phyloP scores from a whole-genome alignment of 2,888 invertebrate genomes.

The Netelia fuscicornis region DNA sequence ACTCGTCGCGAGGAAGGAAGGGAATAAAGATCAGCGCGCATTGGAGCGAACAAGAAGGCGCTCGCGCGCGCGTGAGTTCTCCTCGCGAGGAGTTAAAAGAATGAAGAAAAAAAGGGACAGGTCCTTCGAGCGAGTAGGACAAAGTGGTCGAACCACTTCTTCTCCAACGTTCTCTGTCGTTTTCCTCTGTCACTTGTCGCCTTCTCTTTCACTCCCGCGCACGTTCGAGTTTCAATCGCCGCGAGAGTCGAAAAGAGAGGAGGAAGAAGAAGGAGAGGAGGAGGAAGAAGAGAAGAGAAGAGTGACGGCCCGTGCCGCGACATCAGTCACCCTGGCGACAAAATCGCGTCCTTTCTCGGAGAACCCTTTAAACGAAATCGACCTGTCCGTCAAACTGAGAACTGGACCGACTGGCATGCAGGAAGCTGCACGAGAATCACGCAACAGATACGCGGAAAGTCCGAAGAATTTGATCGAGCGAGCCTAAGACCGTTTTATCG shows the following conservation, averaged over 20 bases:
- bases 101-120: conserved; percentile 9
- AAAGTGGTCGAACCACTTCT: conserved; percentile 83
- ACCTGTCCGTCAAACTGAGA: conserved; percentile 73
- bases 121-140: conserved; percentile 75
- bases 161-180: conserved; percentile 68
- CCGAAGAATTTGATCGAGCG: conserved; percentile 32
- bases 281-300: conserved; percentile 62
- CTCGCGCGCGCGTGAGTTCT: conserved; percentile 25
- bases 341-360: conserved; percentile 69
- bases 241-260: conserved; percentile 39
- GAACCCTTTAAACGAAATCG: conserved; percentile 70
- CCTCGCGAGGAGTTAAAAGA: conserved; percentile 9
- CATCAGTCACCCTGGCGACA: conserved; percentile 74
- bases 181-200: conserved; percentile 33
- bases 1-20: conserved; percentile 62
- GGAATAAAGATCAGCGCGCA: conserved; percentile 46
- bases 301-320: conserved; percentile 76
- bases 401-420: conserved; percentile 53
- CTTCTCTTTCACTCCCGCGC: conserved; percentile 19
- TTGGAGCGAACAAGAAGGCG: conserved; percentile 58
- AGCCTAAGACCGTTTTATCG: background rate
- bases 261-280: conserved; percentile 43
- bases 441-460: conserved; percentile 32
- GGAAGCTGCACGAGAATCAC: conserved; percentile 24
- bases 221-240: conserved; percentile 14